phyloP scores from a whole-genome alignment of 2,797 vertebrate genomes.

The Acanthurus leucopareius region DNA sequence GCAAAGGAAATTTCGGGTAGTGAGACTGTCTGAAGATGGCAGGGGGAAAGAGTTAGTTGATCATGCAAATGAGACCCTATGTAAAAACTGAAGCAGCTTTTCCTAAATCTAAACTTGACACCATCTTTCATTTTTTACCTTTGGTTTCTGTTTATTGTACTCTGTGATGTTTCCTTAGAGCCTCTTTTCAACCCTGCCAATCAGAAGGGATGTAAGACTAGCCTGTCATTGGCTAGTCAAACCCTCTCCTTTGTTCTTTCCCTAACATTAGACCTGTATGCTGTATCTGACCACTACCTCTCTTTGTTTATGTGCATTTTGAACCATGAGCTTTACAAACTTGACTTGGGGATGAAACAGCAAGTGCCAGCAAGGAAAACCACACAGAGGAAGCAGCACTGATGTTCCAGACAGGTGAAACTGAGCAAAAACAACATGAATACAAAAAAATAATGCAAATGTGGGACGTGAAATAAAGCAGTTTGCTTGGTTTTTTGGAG shows the following conservation, averaged over 20 bases:
- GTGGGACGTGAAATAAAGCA: slow-evolving; percentile 37
- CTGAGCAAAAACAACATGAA: slow-evolving; percentile 10
- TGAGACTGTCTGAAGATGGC: slow-evolving; percentile 42
- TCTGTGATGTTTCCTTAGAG: neutral
- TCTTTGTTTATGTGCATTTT: slow-evolving; percentile 1
- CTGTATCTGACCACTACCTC: neutral
- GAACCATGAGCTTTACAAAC: slow-evolving; percentile 14
- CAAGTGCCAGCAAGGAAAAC: slow-evolving; percentile 57
- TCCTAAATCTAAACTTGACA: slow-evolving; percentile 6
- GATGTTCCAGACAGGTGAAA: slow-evolving; percentile 42
- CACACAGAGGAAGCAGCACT: slow-evolving; percentile 55
- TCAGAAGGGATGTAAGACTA: neutral
- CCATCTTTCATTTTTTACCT: neutral
- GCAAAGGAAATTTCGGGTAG: slow-evolving; percentile 9
- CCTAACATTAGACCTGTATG: neutral
- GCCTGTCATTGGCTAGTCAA: neutral
- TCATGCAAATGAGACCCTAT: slow-evolving; percentile 47
- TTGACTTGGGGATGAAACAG: slow-evolving; percentile 62
- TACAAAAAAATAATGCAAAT: neutral
- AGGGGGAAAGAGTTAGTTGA: slow-evolving; percentile 43
- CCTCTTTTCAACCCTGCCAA: neutral
- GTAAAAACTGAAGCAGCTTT: slow-evolving; percentile 14
- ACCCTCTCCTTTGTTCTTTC: neutral
- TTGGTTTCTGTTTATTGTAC: neutral
- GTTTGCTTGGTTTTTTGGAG: neutral